Evolutionary conservation across 2,113 vertebrate species (phyloP).

Genomic region (Mus pahari): DNA sequence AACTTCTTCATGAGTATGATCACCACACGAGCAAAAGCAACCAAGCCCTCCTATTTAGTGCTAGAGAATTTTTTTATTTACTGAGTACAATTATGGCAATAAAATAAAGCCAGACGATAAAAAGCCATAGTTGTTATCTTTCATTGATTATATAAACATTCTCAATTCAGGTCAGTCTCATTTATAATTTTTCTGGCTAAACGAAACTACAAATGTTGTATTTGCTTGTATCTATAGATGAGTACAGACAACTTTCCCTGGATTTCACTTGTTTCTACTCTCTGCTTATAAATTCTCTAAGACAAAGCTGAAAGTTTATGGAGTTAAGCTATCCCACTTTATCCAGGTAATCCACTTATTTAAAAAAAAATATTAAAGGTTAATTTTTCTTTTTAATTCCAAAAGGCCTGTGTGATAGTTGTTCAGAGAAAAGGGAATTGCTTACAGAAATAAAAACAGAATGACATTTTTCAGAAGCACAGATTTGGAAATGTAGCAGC

Average conservation of each 20-base stretch:
- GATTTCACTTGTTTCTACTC: neutral
- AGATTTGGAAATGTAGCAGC: conserved; percentile 40
- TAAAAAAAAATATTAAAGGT: neutral
- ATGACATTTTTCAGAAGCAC: conserved; percentile 10
- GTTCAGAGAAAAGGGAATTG: conserved; percentile 28
- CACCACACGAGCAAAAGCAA: neutral
- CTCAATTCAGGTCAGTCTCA: conserved; percentile 5
- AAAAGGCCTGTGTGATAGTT: neutral
- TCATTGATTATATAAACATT: neutral
- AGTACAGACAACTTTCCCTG: neutral
- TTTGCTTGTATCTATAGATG: neutral
- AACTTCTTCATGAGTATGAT: neutral
- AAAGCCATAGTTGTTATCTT: conserved; percentile 21
- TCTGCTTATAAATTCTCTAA: neutral
- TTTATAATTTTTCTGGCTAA: neutral
- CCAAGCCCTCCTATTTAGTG: neutral
- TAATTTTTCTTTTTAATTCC: neutral
- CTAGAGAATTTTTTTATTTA: conserved; percentile 11
- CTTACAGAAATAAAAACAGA: conserved; percentile 47
- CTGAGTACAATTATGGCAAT: neutral
- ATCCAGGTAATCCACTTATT: neutral
- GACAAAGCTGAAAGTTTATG: neutral
- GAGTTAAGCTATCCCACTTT: neutral
- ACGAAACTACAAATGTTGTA: neutral
- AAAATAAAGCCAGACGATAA: neutral